phyloP scores from a whole-genome alignment of 2,888 invertebrate species.

The Eupithecia vulgata region DNA sequence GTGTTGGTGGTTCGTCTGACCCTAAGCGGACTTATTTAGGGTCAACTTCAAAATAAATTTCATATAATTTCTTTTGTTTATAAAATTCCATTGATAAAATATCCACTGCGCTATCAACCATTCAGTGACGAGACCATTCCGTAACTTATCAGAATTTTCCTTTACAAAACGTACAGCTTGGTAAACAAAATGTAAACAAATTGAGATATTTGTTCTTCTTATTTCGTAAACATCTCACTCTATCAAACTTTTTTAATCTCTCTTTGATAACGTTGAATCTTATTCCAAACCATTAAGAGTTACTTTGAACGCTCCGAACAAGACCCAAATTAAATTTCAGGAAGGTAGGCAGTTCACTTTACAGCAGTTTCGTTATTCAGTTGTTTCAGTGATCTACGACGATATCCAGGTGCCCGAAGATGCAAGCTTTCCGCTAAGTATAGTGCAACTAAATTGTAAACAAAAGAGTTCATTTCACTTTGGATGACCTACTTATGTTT shows the following conservation, averaged over 20 bases:
- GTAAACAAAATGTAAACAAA: not conserved
- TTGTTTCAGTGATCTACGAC: conserved; percentile 16
- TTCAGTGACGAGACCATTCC: too few species aligned
- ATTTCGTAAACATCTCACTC: not conserved
- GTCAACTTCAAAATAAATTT: too few species aligned
- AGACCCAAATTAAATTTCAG: conserved; percentile 27
- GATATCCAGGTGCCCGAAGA: conserved; percentile 22
- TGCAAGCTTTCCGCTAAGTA: not conserved
- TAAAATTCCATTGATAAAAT: too few species aligned
- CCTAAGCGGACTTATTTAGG: too few species aligned
- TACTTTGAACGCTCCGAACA: conserved; percentile 36
- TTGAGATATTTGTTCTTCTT: too few species aligned
- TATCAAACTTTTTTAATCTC: not conserved
- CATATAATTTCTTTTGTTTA: too few species aligned
- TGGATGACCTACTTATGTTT: conserved; percentile 1
- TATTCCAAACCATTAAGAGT: conserved; percentile 18
- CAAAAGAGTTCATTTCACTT: conserved; percentile 9
- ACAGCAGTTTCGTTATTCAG: conserved; percentile 39
- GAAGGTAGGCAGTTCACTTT: conserved; percentile 29
- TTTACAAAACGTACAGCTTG: too few species aligned
- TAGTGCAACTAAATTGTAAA: not conserved
- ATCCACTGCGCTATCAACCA: too few species aligned
- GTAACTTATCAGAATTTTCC: too few species aligned
- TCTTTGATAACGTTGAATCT: not conserved
- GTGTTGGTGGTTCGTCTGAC: too few species aligned